Conservation (phyloP, 2,888 invertebrate genomes). For the Archips crataeganus region DNA sequence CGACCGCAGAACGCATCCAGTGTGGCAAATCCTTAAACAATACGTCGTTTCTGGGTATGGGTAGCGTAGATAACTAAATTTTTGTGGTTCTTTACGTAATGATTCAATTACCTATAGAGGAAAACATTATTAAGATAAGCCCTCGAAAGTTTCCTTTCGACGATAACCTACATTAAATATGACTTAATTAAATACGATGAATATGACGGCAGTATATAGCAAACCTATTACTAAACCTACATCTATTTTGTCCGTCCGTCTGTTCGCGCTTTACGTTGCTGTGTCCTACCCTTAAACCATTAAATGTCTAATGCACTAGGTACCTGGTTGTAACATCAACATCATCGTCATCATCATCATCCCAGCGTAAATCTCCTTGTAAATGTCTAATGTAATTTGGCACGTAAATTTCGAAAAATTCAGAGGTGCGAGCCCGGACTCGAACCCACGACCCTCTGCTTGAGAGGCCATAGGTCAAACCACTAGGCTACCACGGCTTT, state of each 20-base stretch:
- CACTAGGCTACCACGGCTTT: not conserved
- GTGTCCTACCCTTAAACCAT: not conserved
- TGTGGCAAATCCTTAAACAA: too few species aligned
- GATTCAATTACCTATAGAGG: not conserved
- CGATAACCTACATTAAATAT: not conserved
- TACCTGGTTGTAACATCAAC: too few species aligned
- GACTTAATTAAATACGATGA: not conserved
- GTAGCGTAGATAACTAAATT: too few species aligned
- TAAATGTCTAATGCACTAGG: too few species aligned
- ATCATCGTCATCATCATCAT: not conserved
- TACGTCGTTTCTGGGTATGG: not conserved
- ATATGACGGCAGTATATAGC: not conserved
- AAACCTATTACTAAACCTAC: not conserved
- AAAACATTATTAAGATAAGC: not conserved
- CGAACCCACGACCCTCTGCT: too few species aligned
- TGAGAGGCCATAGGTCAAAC: too few species aligned
- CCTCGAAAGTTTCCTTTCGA: not conserved
- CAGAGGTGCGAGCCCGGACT: too few species aligned
- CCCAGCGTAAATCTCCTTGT: too few species aligned
- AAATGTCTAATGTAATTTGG: too few species aligned
- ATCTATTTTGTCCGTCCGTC: not conserved
- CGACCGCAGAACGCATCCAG: too few species aligned
- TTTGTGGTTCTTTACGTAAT: not conserved
- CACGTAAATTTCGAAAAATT: too few species aligned
- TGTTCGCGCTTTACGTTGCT: not conserved